phyloP scores from a whole-genome alignment of 2,888 invertebrate genomes.

The Caenorhabditis sinica region DNA sequence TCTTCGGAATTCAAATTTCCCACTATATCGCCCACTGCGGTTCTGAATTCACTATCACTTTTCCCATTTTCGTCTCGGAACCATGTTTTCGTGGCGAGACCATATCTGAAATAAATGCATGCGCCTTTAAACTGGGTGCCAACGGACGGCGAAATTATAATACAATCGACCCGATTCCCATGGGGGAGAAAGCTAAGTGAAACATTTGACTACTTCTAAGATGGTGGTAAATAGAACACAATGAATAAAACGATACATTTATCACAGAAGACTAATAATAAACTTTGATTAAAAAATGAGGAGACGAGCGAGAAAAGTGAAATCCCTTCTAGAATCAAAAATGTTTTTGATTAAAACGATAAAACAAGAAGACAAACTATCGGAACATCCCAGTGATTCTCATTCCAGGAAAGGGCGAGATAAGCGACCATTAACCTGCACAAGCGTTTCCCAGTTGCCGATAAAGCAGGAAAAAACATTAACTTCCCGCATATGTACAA shows the following conservation, averaged over 20 bases:
- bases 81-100: too few species aligned
- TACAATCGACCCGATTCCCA: constrained; percentile 15
- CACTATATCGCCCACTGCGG: too few species aligned
- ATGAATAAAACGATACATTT: constrained; percentile 16
- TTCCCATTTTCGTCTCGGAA: too few species aligned
- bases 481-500: constrained; percentile 63
- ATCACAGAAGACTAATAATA: constrained; percentile 60
- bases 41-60: too few species aligned
- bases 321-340: constrained; percentile 30
- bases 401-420: not conserved
- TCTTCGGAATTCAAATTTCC: too few species aligned
- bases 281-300: not conserved
- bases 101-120: too few species aligned
- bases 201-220: constrained; percentile 18
- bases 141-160: too few species aligned
- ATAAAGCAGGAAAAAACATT: constrained; percentile 16
- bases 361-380: constrained; percentile 26
- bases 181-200: not conserved
- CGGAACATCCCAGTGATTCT: constrained; percentile 27
- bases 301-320: not conserved
- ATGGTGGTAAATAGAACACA: not conserved
- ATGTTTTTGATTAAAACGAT: constrained; percentile 28
- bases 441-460: constrained; percentile 32
- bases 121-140: too few species aligned
- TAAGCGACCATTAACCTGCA: constrained; percentile 32